Evolutionary conservation across 1,140 invertebrate genomes (phyloP).

Genomic region (Leptinotarsa lineolata): DNA sequence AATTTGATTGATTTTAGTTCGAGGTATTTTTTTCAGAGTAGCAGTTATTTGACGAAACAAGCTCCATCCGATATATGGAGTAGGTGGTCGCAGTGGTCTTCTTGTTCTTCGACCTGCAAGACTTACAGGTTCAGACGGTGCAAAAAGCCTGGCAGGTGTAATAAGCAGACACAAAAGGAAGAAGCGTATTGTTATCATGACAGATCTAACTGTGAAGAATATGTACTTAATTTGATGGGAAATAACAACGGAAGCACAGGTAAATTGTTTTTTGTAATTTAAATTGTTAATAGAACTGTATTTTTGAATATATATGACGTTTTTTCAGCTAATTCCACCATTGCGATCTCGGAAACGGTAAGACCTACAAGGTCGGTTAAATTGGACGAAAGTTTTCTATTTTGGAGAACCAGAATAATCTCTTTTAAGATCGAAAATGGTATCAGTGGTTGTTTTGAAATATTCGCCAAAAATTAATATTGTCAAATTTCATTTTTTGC

Average conservation of each 20-base stretch:
- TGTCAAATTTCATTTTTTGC: too few species aligned
- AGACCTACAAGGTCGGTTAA: too few species aligned
- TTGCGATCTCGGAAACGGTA: too few species aligned
- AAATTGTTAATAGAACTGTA: too few species aligned
- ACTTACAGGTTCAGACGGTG: slow-evolving; percentile 67
- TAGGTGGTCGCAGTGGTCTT: slow-evolving; percentile 59
- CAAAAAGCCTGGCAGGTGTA: slow-evolving; percentile 71
- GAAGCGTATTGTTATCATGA: slow-evolving; percentile 84
- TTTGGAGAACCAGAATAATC: too few species aligned
- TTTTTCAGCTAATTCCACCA: too few species aligned
- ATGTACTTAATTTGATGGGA: slow-evolving; percentile 62
- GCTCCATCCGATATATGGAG: slow-evolving; percentile 47
- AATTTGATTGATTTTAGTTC: neutral
- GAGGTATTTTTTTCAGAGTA: slow-evolving; percentile 39
- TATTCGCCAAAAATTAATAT: too few species aligned
- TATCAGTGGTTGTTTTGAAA: too few species aligned
- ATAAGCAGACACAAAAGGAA: slow-evolving; percentile 73
- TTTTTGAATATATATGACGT: too few species aligned
- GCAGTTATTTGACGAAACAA: slow-evolving; percentile 40
- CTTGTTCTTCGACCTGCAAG: slow-evolving; percentile 56
- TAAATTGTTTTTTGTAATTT: too few species aligned
- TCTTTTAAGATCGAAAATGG: too few species aligned
- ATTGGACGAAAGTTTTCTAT: too few species aligned
- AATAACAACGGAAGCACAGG: slow-evolving; percentile 3
- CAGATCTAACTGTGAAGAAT: slow-evolving; percentile 76